A percentile compares a stretch with the other conserved stretches of the same genome.
These are phyloP conservation scores for Protomyctophum bolini DNA, from an alignment of 2,113 vertebrate genomes.

Conservation along the genomic window DNA sequence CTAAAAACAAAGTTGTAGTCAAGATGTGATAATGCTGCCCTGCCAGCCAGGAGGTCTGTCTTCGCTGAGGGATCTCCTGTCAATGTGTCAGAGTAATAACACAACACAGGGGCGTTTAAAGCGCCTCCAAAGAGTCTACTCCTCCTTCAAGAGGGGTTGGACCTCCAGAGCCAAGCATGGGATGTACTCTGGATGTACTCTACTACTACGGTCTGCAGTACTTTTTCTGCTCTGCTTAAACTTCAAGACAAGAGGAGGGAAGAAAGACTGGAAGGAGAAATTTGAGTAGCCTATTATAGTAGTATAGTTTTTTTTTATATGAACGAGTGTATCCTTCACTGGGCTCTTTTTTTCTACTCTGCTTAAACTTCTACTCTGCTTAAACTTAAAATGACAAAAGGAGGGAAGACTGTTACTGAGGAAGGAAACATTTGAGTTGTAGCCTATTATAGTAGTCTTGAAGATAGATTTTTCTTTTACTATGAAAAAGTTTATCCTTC, in stretches of 20 bases:
- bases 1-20: slow-evolving; percentile 1
- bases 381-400: neutral
- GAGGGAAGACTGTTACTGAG: too few species aligned
- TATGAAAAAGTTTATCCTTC: too few species aligned
- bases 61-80: slow-evolving; percentile 8
- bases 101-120: slow-evolving; percentile 24
- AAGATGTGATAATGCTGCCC: slow-evolving; percentile 24
- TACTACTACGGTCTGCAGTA: slow-evolving; percentile 53
- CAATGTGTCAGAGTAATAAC: slow-evolving; percentile 58
- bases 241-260: too few species aligned
- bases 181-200: neutral
- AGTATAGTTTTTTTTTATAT: too few species aligned
- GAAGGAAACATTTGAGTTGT: too few species aligned
- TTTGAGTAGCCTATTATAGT: neutral
- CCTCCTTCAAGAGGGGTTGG: slow-evolving; percentile 52
- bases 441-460: too few species aligned
- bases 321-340: too few species aligned
- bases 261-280: neutral
- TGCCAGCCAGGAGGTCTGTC: slow-evolving; percentile 32
- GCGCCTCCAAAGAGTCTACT: slow-evolving; percentile 13
- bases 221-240: neutral
- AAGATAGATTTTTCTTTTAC: too few species aligned
- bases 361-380: neutral
- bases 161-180: slow-evolving; percentile 1
- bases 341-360: neutral